A percentile compares a stretch with the other conserved stretches of the same genome.
phyloP scores from a whole-genome alignment of 35 echinoderm and acorn worm species.

The Nesometra sesokonis region DNA sequence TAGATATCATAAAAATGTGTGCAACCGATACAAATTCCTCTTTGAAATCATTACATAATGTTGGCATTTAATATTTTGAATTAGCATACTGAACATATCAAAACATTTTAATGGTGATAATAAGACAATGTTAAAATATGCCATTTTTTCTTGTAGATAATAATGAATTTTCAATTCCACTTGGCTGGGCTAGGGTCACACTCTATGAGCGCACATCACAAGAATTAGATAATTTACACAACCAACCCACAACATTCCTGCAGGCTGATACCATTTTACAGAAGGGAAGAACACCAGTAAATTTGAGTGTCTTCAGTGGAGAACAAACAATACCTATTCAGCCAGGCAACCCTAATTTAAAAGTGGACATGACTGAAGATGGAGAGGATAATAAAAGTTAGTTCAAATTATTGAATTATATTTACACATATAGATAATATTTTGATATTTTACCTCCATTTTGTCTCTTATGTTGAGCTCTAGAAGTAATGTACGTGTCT shows the following conservation, averaged over 20 bases:
- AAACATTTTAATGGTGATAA: too few species aligned
- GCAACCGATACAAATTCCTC: too few species aligned
- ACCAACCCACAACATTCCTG: not conserved
- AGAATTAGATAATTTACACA: not conserved
- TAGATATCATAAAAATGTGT: too few species aligned
- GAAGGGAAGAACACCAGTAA: not conserved
- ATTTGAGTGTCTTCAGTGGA: not conserved
- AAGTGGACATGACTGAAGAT: not conserved
- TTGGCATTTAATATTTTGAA: too few species aligned
- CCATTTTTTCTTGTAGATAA: too few species aligned
- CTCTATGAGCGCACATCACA: not conserved
- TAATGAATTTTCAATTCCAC: not conserved
- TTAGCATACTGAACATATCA: too few species aligned
- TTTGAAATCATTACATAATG: too few species aligned
- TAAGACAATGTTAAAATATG: too few species aligned
- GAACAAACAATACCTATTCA: not conserved
- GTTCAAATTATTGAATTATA: not conserved
- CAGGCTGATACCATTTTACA: not conserved
- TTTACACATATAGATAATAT: too few species aligned
- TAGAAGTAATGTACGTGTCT: too few species aligned
- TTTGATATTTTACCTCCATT: too few species aligned
- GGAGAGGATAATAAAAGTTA: not conserved
- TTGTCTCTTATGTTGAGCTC: too few species aligned
- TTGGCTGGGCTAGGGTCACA: not conserved
- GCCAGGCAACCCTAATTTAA: not conserved